These are phyloP conservation scores for Ophiothrix spiculata DNA, from an alignment of 35 echinoderm and acorn worm genomes.

Conservation along the genomic window DNA sequence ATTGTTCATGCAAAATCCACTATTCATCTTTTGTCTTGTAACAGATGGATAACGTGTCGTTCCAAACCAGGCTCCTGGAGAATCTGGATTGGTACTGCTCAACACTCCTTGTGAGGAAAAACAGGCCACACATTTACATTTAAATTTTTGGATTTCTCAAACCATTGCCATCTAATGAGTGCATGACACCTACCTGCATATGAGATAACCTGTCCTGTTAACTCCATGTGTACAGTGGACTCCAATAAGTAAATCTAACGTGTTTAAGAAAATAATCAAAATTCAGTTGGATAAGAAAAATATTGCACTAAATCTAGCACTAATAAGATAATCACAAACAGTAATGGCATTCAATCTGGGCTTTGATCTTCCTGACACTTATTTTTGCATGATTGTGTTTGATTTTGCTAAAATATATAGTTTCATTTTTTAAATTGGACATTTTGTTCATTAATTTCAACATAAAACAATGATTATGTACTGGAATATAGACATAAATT, in stretches of 20 bases:
- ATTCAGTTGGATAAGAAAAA: background rate
- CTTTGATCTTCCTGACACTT: background rate
- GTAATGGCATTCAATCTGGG: background rate
- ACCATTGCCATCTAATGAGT: too few relatives aligned
- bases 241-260: constrained; percentile 52
- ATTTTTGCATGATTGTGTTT: background rate
- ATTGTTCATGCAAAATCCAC: too few relatives aligned
- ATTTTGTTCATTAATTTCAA: background rate
- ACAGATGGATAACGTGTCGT: too few relatives aligned
- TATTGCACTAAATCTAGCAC: background rate
- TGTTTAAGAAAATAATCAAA: background rate
- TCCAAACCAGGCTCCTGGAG: too few relatives aligned
- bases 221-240: constrained; percentile 78
- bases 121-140: too few relatives aligned
- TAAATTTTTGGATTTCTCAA: too few relatives aligned
- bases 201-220: constrained; percentile 70
- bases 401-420: too few relatives aligned
- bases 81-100: too few relatives aligned
- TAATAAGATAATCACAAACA: background rate
- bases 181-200: constrained; percentile 54
- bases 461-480: background rate
- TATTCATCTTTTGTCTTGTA: too few relatives aligned
- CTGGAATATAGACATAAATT: too few relatives aligned
- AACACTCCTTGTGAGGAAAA: too few relatives aligned
- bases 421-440: too few relatives aligned